phyloP scores from a whole-genome alignment of 1,140 invertebrate genomes.

The Leptestheria dahalacensis region DNA sequence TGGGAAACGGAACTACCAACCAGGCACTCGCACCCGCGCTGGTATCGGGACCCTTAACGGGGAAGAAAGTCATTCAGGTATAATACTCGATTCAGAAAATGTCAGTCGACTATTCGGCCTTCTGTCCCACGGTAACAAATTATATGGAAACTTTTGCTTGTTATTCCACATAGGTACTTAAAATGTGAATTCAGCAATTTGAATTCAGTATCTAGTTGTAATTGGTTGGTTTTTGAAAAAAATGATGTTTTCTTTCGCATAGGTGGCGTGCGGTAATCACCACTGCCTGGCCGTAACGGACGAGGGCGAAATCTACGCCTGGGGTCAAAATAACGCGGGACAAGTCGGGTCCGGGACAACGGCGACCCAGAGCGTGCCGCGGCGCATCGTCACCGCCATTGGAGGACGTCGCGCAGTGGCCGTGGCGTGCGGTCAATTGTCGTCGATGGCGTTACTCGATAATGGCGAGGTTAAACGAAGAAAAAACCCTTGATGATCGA shows the following conservation, averaged over 20 bases:
- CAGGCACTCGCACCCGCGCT: slow-evolving; percentile 36
- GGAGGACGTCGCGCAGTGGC: slow-evolving; percentile 33
- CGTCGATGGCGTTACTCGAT: slow-evolving; percentile 42
- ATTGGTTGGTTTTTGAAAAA: too few relatives aligned
- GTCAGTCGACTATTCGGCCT: too few relatives aligned
- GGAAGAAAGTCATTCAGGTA: slow-evolving; percentile 34
- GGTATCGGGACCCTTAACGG: slow-evolving; percentile 31
- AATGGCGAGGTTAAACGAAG: slow-evolving; percentile 47
- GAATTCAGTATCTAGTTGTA: too few relatives aligned
- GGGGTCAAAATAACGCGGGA: slow-evolving; percentile 52
- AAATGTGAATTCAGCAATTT: too few relatives aligned
- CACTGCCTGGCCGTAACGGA: slow-evolving; percentile 43
- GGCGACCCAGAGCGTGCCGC: slow-evolving; percentile 43
- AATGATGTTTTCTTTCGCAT: not conserved
- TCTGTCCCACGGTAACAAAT: too few relatives aligned
- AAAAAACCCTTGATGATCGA: not conserved
- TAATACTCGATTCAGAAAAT: too few relatives aligned
- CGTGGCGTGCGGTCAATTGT: slow-evolving; percentile 48
- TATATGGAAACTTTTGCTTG: too few relatives aligned
- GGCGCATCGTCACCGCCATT: slow-evolving; percentile 37
- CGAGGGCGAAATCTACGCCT: slow-evolving; percentile 46
- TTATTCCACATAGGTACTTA: too few relatives aligned
- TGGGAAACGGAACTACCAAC: slow-evolving; percentile 44
- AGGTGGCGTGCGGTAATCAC: slow-evolving; percentile 45
- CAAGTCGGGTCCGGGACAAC: slow-evolving; percentile 46